Evolutionary conservation across 2,113 vertebrate genomes (phyloP).

Genomic region (Mesembrinibis cayennensis): DNA sequence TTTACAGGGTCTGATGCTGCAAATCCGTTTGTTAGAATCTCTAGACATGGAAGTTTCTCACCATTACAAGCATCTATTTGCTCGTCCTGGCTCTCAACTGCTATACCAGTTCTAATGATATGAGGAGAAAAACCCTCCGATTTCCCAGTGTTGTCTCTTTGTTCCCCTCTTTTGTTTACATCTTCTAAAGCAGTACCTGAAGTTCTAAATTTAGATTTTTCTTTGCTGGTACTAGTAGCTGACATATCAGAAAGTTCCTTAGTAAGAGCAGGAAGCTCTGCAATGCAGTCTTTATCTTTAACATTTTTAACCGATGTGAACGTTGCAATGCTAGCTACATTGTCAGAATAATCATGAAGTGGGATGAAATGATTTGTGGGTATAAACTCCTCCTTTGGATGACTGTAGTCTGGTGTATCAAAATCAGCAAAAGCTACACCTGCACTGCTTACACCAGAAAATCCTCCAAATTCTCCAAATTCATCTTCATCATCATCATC

Average conservation of each 20-base stretch:
- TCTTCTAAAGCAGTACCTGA: conserved; percentile 70
- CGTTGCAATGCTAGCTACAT: conserved; percentile 74
- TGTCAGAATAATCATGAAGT: conserved; percentile 75
- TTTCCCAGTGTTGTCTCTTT: conserved; percentile 61
- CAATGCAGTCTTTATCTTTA: conserved; percentile 65
- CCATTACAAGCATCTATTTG: conserved; percentile 79
- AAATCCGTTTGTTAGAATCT: conserved; percentile 93
- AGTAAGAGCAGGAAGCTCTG: conserved; percentile 68
- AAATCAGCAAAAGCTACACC: conserved; percentile 79
- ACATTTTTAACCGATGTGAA: conserved; percentile 75
- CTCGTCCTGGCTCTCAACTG: conserved; percentile 56
- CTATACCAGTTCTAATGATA: conserved; percentile 60
- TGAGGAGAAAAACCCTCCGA: conserved; percentile 36
- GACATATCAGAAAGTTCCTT: conserved; percentile 76
- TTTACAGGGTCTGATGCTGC: conserved; percentile 72
- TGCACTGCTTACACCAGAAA: conserved; percentile 78
- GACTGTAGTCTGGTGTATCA: conserved; percentile 69
- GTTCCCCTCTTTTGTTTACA: conserved; percentile 62
- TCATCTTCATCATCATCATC: conserved; percentile 90
- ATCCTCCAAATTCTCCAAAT: conserved; percentile 89
- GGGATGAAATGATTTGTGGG: conserved; percentile 78
- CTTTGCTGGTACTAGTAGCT: conserved; percentile 73
- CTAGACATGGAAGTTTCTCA: conserved; percentile 67
- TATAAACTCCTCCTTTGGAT: conserved; percentile 74
- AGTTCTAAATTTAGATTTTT: conserved; percentile 66